Percentiles rank a stretch among this genome's conserved stretches.
phyloP scores from a whole-genome alignment of 2,888 invertebrate genomes.

The Campaea margaritaria region DNA sequence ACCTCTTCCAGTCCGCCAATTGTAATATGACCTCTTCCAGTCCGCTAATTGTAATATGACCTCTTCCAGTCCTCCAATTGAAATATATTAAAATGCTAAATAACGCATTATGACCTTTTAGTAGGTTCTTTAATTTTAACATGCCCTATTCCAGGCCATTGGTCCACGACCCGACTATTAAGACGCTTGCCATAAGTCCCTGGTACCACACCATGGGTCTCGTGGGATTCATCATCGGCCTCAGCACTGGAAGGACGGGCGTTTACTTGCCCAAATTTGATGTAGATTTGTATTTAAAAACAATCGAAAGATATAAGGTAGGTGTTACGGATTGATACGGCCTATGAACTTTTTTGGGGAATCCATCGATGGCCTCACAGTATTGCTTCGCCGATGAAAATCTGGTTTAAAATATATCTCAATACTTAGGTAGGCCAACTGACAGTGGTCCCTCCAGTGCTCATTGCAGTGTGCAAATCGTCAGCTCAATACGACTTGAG shows the following conservation, averaged over 20 bases:
- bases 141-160: conserved; percentile 36
- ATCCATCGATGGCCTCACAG: too few relatives aligned
- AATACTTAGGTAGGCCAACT: conserved; percentile 58
- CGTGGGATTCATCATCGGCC: conserved; percentile 44
- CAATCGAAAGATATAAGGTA: conserved; percentile 71
- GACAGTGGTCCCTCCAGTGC: conserved; percentile 65
- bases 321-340: too few relatives aligned
- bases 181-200: conserved; percentile 55
- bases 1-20: not conserved
- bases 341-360: too few relatives aligned
- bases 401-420: too few relatives aligned
- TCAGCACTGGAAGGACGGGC: conserved; percentile 47
- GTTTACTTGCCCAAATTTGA: conserved; percentile 67
- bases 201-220: conserved; percentile 75
- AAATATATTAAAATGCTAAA: too few relatives aligned
- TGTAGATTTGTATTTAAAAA: conserved; percentile 60
- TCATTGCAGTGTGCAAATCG: conserved; percentile 64
- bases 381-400: too few relatives aligned
- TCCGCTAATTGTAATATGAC: not conserved
- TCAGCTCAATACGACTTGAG: conserved; percentile 59
- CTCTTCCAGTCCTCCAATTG: too few relatives aligned
- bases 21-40: not conserved
- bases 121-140: too few relatives aligned
- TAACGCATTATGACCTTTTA: too few relatives aligned
- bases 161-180: conserved; percentile 19